Percentiles rank a stretch among this genome's conserved stretches.
phyloP scores from a whole-genome alignment of 2,888 invertebrate genomes.

The Monochamus alternatus region DNA sequence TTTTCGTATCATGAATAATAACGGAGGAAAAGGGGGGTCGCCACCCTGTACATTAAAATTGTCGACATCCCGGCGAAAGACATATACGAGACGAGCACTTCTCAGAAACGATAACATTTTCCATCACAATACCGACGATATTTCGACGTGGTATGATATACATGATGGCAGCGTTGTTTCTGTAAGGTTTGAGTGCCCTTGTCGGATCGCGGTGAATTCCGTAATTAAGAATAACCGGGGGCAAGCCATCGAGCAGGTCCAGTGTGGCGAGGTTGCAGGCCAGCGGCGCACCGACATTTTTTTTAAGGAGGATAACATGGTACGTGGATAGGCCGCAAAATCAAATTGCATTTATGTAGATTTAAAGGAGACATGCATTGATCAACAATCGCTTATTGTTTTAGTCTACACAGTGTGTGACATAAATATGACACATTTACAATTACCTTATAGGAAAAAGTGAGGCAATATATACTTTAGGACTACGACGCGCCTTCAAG shows the following conservation, averaged over 20 bases:
- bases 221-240: slow-evolving; percentile 48
- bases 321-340: background rate
- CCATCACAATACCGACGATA: background rate
- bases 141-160: slow-evolving; percentile 48
- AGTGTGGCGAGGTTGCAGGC: slow-evolving; percentile 43
- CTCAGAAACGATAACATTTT: background rate
- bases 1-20: no score
- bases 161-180: slow-evolving; percentile 47
- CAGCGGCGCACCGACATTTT: slow-evolving; percentile 29
- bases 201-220: slow-evolving; percentile 56
- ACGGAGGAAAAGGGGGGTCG: no score
- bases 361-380: no score
- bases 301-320: background rate
- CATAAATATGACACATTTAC: no score
- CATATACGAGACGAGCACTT: no score
- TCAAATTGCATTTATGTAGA: background rate
- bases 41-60: no score
- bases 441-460: no score
- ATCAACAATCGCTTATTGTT: no score
- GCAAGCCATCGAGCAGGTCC: slow-evolving; percentile 48
- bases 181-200: slow-evolving; percentile 34
- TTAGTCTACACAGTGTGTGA: no score
- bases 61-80: no score
- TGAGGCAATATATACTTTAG: no score
- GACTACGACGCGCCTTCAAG: no score